Evolutionary conservation across 2,797 vertebrate genomes (phyloP).

Genomic region (Sciurus vulgaris): DNA sequence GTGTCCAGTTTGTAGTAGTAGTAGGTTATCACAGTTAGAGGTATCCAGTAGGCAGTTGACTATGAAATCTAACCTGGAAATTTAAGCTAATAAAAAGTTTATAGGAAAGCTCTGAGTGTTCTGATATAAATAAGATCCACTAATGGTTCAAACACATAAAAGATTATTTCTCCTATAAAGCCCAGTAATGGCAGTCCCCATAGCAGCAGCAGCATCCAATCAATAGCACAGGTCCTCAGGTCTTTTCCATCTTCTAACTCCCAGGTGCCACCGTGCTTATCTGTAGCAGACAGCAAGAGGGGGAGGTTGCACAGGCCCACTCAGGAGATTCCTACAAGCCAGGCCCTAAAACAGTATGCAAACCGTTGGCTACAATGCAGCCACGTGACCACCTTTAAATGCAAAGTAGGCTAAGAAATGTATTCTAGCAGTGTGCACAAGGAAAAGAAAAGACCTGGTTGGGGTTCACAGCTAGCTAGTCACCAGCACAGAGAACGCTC

Average conservation of each 20-base stretch:
- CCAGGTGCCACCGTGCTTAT: background rate
- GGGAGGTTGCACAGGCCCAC: background rate
- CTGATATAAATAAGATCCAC: background rate
- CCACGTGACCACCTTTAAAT: background rate
- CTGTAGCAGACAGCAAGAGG: background rate
- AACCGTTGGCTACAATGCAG: background rate
- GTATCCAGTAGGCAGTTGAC: background rate
- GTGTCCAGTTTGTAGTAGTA: background rate
- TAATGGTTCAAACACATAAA: slow-evolving; percentile 15
- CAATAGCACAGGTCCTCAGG: background rate
- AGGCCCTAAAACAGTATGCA: background rate
- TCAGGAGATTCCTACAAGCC: background rate
- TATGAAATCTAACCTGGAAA: background rate
- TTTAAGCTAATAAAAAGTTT: background rate
- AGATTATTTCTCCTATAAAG: slow-evolving; percentile 1
- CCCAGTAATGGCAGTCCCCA: background rate
- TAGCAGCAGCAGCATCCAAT: background rate
- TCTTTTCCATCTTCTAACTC: background rate
- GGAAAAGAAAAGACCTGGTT: background rate
- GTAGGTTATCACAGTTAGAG: background rate
- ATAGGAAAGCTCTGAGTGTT: slow-evolving; percentile 6
- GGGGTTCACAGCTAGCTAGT: background rate
- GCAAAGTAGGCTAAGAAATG: background rate
- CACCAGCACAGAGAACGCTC: background rate
- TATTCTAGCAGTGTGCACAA: background rate